Conservation (phyloP, 2,113 vertebrate species). For the Phasianus colchicus region DNA sequence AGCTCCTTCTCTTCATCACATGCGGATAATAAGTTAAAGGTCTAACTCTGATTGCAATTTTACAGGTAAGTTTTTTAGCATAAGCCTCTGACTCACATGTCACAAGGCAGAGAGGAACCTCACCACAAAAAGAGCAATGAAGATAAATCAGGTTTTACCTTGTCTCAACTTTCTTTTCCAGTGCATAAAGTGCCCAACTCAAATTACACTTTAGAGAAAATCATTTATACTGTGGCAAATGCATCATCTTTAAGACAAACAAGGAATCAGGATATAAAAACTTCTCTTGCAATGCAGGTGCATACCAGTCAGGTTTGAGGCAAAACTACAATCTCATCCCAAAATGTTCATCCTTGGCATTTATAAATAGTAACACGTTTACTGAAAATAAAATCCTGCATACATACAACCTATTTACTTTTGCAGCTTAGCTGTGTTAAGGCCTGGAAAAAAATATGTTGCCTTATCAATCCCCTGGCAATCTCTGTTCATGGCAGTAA, state of each 20-base stretch:
- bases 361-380: not conserved
- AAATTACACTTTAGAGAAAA: not conserved
- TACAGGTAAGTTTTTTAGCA: not conserved
- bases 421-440: not conserved
- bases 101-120: not conserved
- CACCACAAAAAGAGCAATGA: not conserved
- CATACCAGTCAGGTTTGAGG: not conserved
- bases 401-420: not conserved
- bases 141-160: not conserved
- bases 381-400: not conserved
- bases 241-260: not conserved
- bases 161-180: not conserved
- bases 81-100: not conserved
- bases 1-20: not conserved
- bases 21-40: not conserved
- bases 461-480: not conserved
- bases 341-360: not conserved
- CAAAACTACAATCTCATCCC: not conserved
- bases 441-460: not conserved
- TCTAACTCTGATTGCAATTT: not conserved
- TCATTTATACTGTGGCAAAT: not conserved
- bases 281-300: not conserved
- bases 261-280: not conserved
- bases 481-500: not conserved
- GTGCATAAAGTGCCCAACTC: not conserved